Conservation (phyloP, 1,140 invertebrate species). For the Octopus bimaculoides region DNA sequence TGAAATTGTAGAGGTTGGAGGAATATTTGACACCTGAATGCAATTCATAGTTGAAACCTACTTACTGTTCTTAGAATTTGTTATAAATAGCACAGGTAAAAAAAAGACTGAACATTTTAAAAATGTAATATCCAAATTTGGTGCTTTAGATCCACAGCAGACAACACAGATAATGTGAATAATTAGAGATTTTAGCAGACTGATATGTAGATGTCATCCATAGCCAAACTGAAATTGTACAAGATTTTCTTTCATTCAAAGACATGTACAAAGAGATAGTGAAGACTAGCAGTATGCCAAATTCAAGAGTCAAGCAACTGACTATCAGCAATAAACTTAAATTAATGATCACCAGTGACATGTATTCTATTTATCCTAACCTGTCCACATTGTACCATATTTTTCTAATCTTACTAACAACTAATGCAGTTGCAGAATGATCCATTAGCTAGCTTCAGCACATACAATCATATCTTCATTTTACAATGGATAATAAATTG, state of each 20-base stretch:
- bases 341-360: background rate
- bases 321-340: slow-evolving; percentile 8
- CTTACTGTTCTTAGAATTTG: no score
- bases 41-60: no score
- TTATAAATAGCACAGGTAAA: no score
- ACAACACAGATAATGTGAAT: no score
- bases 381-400: slow-evolving; percentile 2
- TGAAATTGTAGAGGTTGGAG: no score
- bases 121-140: no score
- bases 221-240: slow-evolving; percentile 9
- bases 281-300: background rate
- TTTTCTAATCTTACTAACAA: background rate
- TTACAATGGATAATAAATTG: slow-evolving; percentile 3
- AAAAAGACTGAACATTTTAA: no score
- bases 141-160: no score
- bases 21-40: no score
- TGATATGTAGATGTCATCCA: background rate
- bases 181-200: slow-evolving; percentile 9
- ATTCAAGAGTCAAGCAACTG: background rate
- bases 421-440: background rate
- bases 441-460: background rate
- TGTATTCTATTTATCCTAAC: slow-evolving; percentile 4
- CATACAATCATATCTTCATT: background rate
- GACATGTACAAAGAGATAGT: slow-evolving; percentile 7
- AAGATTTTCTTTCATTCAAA: slow-evolving; percentile 12